Percentiles rank a stretch among this genome's conserved stretches.
These are phyloP conservation scores for Aleiodes sp. DNA, from an alignment of 1,140 invertebrate species.

Conservation along the genomic window DNA sequence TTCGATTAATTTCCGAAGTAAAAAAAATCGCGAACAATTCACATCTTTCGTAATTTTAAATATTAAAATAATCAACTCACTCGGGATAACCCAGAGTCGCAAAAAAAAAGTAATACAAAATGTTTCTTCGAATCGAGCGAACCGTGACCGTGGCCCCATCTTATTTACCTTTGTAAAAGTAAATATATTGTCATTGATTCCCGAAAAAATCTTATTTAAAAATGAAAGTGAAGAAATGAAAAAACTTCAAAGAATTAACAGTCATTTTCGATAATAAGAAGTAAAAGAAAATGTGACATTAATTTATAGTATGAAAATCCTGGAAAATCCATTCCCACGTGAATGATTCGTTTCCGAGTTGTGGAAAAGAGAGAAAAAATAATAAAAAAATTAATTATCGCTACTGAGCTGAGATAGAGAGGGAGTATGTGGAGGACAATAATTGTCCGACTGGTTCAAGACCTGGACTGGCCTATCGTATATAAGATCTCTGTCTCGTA, in stretches of 20 bases:
- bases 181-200: slow-evolving; percentile 36
- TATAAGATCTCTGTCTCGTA: slow-evolving; percentile 53
- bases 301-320: background rate
- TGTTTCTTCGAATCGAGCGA: slow-evolving; percentile 41
- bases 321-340: slow-evolving; percentile 24
- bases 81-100: slow-evolving; percentile 35
- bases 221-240: background rate
- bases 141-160: slow-evolving; percentile 42
- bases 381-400: background rate
- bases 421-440: background rate
- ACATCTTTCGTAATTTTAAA: background rate
- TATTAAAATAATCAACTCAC: background rate
- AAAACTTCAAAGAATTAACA: too few relatives aligned
- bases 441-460: slow-evolving; percentile 18
- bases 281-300: background rate
- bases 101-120: slow-evolving; percentile 42
- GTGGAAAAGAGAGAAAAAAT: too few relatives aligned
- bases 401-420: background rate
- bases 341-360: background rate
- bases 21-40: too few relatives aligned
- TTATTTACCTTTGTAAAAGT: background rate
- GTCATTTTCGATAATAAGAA: background rate
- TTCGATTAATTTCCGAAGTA: too few relatives aligned
- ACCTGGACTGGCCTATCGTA: slow-evolving; percentile 40
- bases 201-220: background rate